Conservation (phyloP, 1,140 invertebrate genomes). For the Ectropis grisescens region DNA sequence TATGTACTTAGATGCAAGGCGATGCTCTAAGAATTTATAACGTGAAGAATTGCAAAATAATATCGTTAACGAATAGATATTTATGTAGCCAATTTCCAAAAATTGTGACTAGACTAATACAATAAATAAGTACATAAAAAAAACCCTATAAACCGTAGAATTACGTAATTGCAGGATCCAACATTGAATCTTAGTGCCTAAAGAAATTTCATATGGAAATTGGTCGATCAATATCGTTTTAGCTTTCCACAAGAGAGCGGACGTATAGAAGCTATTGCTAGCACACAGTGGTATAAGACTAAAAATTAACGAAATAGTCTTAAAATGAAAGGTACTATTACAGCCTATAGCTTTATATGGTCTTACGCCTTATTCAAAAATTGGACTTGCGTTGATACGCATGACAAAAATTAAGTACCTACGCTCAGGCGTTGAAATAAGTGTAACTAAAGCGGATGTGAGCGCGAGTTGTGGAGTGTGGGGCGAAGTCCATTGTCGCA, state of each 20-base stretch:
- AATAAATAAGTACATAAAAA: conserved; percentile 38
- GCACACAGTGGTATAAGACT: conserved; percentile 11
- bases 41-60: too few relatives aligned
- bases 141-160: conserved; percentile 2
- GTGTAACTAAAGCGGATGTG: too few relatives aligned
- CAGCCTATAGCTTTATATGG: conserved; percentile 4
- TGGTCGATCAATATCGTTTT: conserved; percentile 3
- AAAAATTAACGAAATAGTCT: conserved; percentile 1
- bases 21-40: too few relatives aligned
- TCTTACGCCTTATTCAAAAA: too few relatives aligned
- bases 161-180: too few relatives aligned
- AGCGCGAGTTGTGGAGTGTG: too few relatives aligned
- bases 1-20: too few relatives aligned
- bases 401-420: too few relatives aligned
- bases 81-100: conserved; percentile 1
- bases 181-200: conserved; percentile 35
- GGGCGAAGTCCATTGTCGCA: too few relatives aligned
- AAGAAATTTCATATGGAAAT: conserved; percentile 6
- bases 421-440: too few relatives aligned
- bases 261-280: conserved; percentile 9
- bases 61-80: too few relatives aligned
- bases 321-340: conserved; percentile 3
- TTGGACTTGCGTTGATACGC: too few relatives aligned
- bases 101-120: conserved; percentile 42
- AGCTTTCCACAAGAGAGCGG: conserved; percentile 7